Conservation (phyloP, 2,888 invertebrate genomes). For the Orthosia cruda region DNA sequence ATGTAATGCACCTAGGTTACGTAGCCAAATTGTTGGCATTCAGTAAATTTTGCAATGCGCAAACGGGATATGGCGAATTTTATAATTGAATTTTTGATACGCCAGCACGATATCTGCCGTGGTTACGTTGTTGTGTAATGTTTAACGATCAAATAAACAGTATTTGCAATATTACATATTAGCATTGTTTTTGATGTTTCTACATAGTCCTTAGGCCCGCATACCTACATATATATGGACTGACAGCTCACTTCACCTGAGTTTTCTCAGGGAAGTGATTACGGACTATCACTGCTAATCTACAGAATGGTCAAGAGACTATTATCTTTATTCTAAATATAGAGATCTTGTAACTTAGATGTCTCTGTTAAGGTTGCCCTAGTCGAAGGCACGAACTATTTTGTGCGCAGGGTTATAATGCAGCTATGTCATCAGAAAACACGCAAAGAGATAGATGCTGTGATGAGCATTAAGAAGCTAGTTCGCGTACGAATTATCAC, state of each 20-base stretch:
- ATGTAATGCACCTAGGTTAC: slow-evolving; percentile 91
- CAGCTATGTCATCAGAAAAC: too few relatives aligned
- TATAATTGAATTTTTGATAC: slow-evolving; percentile 87
- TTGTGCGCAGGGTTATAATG: too few relatives aligned
- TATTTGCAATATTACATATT: neutral
- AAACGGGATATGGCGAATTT: slow-evolving; percentile 76
- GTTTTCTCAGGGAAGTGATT: too few relatives aligned
- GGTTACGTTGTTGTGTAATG: slow-evolving; percentile 23
- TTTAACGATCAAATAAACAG: slow-evolving; percentile 18
- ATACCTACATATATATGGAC: neutral
- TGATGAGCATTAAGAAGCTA: too few relatives aligned
- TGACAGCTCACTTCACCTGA: too few relatives aligned
- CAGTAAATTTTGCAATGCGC: slow-evolving; percentile 83
- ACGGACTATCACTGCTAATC: too few relatives aligned
- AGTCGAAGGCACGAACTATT: too few relatives aligned
- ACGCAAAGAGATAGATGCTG: too few relatives aligned
- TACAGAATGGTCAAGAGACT: neutral
- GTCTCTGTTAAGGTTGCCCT: too few relatives aligned
- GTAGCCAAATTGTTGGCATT: slow-evolving; percentile 88
- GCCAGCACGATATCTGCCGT: slow-evolving; percentile 31
- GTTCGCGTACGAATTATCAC: too few relatives aligned
- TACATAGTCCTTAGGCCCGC: neutral
- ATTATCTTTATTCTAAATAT: neutral
- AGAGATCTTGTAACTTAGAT: neutral
- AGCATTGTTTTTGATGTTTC: neutral